Base-by-base conservation (phyloP, 2,797 vertebrate genomes). In the Mycteria americana region DNA sequence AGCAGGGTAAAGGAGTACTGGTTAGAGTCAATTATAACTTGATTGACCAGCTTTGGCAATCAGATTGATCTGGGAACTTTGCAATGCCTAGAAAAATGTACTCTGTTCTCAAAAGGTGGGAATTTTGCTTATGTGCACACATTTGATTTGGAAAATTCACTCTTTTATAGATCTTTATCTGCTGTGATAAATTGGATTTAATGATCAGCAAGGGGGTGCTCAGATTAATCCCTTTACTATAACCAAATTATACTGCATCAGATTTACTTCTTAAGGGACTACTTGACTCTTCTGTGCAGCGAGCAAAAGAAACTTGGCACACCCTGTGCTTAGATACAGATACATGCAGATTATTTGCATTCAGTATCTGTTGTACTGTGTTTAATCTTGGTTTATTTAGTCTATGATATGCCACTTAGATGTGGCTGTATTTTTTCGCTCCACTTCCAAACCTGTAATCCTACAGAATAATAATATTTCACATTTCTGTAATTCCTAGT, bases 21-120 rank as follows among this genome's bases (percentile, higher is more conserved):
- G 27, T 88, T 94, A 85, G 56, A 88, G 64, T 92, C 57, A 92
- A 21, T 92, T 97, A 73, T 73, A 89, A 53, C 22, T 87, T 91
- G 80, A 74, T 72, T 93, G 88, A 89, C 37, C 70, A 85, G 18
- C 56, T 85, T 94, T 92, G 96, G 59, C 54, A 65, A 57, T 93
- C 54, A 67, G 37, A 82, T 75, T 60, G 68, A 83, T 78, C 74
- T 85, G 83, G 62, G 62, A 91, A 27, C 30, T 60, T 89, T 85
- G 35, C n/a, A 51, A 48, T 70, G 46, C 65, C 60, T 76, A 53
- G 57, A 41, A 94, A 85, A 53, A 18, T 18, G 37, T 22, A 16
- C 37, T 65, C 28, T 59, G 15, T 85, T 56, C 74, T 88, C 51
- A 62, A 28, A 87, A 77, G 43, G 70, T 59, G 51, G 57, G 27